Conservation (phyloP, 2,113 vertebrate genomes). For the Antechinus stuartii region DNA sequence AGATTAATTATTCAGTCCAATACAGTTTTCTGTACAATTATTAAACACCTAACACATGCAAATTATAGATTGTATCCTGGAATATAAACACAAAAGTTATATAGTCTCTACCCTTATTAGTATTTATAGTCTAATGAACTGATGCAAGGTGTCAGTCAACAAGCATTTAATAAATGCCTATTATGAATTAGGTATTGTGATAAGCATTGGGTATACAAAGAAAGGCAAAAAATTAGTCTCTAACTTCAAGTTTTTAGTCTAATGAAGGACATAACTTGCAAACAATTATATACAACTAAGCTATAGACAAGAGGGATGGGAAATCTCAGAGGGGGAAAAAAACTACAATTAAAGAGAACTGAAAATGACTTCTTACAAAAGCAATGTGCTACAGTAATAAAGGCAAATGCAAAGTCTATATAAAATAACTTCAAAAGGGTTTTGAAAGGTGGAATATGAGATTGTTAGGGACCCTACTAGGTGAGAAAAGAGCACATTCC, state of each 20-base stretch:
- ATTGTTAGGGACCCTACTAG: not conserved
- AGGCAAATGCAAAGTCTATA: not conserved
- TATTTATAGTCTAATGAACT: not conserved
- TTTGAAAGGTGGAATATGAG: not conserved
- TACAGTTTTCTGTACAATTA: not conserved
- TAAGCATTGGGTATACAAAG: not conserved
- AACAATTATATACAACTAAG: not conserved
- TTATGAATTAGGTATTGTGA: not conserved
- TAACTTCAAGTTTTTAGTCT: not conserved
- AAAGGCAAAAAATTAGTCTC: not conserved
- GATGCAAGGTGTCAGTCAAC: not conserved
- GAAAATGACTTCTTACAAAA: not conserved
- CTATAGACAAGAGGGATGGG: not conserved
- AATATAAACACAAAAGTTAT: not conserved
- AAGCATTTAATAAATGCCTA: not conserved
- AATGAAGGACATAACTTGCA: not conserved
- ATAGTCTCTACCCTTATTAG: not conserved
- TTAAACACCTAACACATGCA: not conserved
- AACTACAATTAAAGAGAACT: not conserved
- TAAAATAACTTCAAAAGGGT: not conserved
- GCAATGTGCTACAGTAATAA: not conserved
- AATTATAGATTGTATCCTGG: not conserved
- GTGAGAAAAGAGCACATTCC: not conserved
- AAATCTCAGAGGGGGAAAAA: not conserved
- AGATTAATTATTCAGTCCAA: not conserved